Conservation (phyloP, 1,140 invertebrate genomes). For the Sarcophaga bullata region DNA sequence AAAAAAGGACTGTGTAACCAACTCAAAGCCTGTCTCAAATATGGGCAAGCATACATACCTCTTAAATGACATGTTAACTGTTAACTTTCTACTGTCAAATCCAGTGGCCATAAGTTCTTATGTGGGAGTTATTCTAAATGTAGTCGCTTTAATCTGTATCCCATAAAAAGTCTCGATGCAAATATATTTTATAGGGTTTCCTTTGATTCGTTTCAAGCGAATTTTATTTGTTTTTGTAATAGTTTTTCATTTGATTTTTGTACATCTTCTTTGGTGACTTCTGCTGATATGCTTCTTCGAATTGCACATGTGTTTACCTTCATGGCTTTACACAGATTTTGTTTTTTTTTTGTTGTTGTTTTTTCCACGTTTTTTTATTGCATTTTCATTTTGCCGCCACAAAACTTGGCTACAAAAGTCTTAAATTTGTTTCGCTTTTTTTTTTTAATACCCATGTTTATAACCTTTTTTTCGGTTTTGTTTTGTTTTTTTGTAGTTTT, state of each 20-base stretch:
- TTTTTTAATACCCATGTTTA: conserved; percentile 1
- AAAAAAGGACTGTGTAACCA: no score
- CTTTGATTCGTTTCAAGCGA: no score
- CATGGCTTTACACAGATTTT: not conserved
- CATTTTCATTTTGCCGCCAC: conserved; percentile 6
- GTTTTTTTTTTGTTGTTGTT: not conserved
- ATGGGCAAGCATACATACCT: no score
- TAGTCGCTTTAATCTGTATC: no score
- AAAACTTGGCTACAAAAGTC: conserved; percentile 19
- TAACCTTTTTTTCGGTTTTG: not conserved
- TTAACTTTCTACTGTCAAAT: no score
- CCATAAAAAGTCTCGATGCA: no score
- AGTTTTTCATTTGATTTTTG: not conserved
- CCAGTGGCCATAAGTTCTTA: no score
- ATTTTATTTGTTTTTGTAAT: not conserved
- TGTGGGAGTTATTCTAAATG: no score
- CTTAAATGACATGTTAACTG: no score
- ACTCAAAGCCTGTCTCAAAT: no score
- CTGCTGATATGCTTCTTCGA: not conserved
- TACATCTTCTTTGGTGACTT: not conserved
- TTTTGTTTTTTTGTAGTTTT: not conserved
- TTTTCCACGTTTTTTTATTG: not conserved
- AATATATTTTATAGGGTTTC: no score
- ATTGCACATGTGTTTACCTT: conserved; percentile 16
- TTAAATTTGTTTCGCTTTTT: not conserved